These are phyloP conservation scores for Coendou prehensilis DNA, from an alignment of 2,797 vertebrate species.

Conservation along the genomic window DNA sequence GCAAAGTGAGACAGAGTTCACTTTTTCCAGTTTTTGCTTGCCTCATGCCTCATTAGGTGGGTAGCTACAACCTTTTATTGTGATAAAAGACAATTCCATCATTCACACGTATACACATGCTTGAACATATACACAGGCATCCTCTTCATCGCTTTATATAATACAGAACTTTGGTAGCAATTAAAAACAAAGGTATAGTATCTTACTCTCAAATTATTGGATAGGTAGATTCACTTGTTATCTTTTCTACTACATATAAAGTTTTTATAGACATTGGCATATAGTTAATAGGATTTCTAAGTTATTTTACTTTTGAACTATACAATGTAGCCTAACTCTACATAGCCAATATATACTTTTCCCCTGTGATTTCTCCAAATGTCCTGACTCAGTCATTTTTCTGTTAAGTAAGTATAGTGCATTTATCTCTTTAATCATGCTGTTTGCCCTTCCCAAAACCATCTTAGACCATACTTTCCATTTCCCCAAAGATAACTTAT, in stretches of 20 bases:
- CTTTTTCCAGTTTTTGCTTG: not conserved
- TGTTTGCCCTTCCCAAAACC: not conserved
- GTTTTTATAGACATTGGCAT: not conserved
- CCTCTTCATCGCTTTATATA: not conserved
- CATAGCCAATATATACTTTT: too few species aligned
- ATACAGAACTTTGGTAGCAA: not conserved
- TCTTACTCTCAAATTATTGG: not conserved
- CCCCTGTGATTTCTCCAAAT: not conserved
- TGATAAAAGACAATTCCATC: not conserved
- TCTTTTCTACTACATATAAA: not conserved
- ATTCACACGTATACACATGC: not conserved
- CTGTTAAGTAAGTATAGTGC: not conserved
- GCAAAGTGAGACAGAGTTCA: conserved; percentile 53
- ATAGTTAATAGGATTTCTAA: not conserved
- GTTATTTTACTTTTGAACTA: not conserved
- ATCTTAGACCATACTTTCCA: not conserved
- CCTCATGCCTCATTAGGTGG: not conserved
- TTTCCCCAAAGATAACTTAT: not conserved
- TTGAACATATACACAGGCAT: not conserved
- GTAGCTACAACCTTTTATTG: not conserved
- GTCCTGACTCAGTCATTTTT: not conserved
- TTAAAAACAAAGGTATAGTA: not conserved
- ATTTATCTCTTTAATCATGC: not conserved
- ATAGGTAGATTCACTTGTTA: not conserved
- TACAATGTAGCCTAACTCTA: not conserved